A percentile compares a stretch with the other conserved stretches of the same genome.
These are phyloP conservation scores for Suillia variegata DNA, from an alignment of 2,888 invertebrate genomes.

Conservation along the genomic window DNA sequence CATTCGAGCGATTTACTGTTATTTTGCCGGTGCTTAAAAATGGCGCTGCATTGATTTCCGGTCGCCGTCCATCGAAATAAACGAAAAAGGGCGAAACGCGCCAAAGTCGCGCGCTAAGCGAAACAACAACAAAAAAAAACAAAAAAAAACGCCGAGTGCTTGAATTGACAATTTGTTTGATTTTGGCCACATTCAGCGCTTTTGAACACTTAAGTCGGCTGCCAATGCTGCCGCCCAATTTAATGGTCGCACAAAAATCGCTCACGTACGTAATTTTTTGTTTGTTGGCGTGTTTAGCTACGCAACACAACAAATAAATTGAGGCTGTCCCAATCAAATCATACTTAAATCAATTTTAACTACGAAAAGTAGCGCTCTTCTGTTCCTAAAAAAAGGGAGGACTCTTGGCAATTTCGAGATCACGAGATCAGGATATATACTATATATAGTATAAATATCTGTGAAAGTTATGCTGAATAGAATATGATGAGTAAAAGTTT, in stretches of 20 bases:
- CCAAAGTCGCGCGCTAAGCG: constrained; percentile 35
- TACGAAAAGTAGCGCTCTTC: no score
- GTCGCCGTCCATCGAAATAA: constrained; percentile 17
- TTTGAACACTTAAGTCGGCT: not conserved
- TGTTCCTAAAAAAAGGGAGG: no score
- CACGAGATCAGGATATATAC: no score
- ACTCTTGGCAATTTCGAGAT: no score
- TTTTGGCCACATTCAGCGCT: constrained; percentile 27
- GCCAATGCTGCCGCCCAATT: not conserved
- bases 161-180: constrained; percentile 47
- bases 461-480: no score
- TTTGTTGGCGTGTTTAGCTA: no score
- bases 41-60: constrained; percentile 43
- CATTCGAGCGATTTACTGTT: constrained; percentile 43
- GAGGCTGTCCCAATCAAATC: no score
- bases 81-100: not conserved
- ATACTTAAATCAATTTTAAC: no score
- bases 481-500: no score
- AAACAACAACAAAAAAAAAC: not conserved
- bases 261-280: not conserved
- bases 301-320: no score
- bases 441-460: no score
- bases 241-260: not conserved
- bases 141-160: not conserved
- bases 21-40: constrained; percentile 48